phyloP scores from a whole-genome alignment of 2,797 vertebrate species.

The Serranus cabrilla region DNA sequence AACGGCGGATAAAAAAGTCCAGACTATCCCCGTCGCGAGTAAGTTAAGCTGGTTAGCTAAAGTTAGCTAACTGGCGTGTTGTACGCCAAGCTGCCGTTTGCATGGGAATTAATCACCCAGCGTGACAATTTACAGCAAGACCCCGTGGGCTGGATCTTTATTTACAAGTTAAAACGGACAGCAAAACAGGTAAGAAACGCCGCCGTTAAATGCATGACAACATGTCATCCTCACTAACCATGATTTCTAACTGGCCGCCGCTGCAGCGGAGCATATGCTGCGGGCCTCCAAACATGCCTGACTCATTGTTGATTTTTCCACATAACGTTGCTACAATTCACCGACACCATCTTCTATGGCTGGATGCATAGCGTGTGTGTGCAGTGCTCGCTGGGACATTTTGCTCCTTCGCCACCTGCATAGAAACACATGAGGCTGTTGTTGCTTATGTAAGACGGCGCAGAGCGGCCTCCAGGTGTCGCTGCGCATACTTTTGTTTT shows the following conservation, averaged over 20 bases:
- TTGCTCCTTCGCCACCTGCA: slow-evolving; percentile 58
- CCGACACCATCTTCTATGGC: slow-evolving; percentile 25
- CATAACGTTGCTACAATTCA: slow-evolving; percentile 27
- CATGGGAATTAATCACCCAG: slow-evolving; percentile 57
- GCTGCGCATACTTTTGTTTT: slow-evolving; percentile 15
- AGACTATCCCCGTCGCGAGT: slow-evolving; percentile 37
- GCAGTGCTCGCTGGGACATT: slow-evolving; percentile 38
- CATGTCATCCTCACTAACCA: slow-evolving; percentile 40
- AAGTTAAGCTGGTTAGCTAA: slow-evolving; percentile 68
- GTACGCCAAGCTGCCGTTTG: slow-evolving; percentile 37
- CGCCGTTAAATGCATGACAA: slow-evolving; percentile 41
- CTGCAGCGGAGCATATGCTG: slow-evolving; percentile 37
- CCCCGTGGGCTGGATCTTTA: slow-evolving; percentile 29
- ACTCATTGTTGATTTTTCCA: slow-evolving; percentile 55
- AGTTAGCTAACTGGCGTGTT: slow-evolving; percentile 55
- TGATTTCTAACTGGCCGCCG: slow-evolving; percentile 26
- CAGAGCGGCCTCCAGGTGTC: slow-evolving; percentile 37
- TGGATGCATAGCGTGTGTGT: background rate
- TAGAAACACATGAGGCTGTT: slow-evolving; percentile 26
- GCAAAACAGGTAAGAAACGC: slow-evolving; percentile 57
- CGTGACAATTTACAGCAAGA: slow-evolving; percentile 33
- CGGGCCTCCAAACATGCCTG: slow-evolving; percentile 58
- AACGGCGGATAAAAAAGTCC: slow-evolving; percentile 50
- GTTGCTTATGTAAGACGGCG: slow-evolving; percentile 44
- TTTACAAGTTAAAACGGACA: slow-evolving; percentile 36